Percentiles rank a stretch among this genome's conserved stretches.
Evolutionary conservation across 2,113 vertebrate species (phyloP).

Genomic region (Conger conger): DNA sequence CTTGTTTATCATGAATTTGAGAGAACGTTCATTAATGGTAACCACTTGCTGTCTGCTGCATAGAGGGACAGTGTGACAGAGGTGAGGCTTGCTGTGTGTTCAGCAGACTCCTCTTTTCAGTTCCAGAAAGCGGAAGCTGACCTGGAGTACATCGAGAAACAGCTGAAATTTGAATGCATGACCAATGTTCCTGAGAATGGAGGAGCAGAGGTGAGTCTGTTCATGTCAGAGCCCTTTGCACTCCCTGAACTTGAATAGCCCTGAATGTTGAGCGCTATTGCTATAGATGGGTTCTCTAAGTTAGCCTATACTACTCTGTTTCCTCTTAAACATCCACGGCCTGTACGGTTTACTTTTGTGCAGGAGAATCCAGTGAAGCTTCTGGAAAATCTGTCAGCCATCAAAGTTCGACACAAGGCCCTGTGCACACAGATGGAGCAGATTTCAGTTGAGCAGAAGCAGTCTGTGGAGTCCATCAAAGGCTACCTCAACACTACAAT

Average conservation of each 20-base stretch:
- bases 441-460: constrained; percentile 70
- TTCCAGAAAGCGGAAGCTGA: constrained; percentile 92
- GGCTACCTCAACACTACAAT: constrained; percentile 65
- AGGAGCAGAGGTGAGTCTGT: constrained; percentile 73
- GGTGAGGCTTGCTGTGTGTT: constrained; percentile 23
- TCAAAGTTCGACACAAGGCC: constrained; percentile 77
- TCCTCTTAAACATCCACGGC: neutral
- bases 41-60: too few relatives aligned
- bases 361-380: constrained; percentile 81
- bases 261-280: neutral
- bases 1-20: neutral
- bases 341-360: neutral
- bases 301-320: neutral
- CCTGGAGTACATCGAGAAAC: constrained; percentile 87
- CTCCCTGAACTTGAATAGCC: neutral
- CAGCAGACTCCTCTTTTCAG: constrained; percentile 63
- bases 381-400: constrained; percentile 72
- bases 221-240: neutral
- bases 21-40: neutral
- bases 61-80: neutral
- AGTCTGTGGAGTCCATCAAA: constrained; percentile 73
- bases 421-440: constrained; percentile 72
- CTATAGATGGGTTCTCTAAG: neutral
- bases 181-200: constrained; percentile 67
- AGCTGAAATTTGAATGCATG: constrained; percentile 84